Evolutionary conservation across 2,797 vertebrate genomes (phyloP).

Genomic region (Manis crassicaudata): DNA sequence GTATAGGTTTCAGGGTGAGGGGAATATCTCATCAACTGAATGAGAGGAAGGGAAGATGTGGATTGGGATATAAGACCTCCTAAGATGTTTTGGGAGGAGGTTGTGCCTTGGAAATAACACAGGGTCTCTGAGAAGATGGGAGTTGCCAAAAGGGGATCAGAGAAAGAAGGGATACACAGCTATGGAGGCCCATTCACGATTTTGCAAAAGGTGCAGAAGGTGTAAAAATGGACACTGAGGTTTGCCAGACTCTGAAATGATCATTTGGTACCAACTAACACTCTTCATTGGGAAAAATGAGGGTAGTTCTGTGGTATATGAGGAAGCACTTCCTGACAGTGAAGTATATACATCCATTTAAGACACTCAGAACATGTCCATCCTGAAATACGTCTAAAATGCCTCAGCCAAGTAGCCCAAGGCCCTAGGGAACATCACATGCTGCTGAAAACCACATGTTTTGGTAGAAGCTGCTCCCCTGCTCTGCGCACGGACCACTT

Average conservation of each 20-base stretch:
- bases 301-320: constrained; percentile 48
- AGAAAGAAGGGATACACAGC: background rate
- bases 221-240: background rate
- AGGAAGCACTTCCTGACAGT: constrained; percentile 48
- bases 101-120: background rate
- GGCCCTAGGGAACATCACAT: constrained; percentile 60
- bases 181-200: background rate
- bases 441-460: constrained; percentile 50
- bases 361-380: constrained; percentile 53
- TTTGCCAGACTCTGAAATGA: constrained; percentile 15
- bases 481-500: background rate
- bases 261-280: background rate
- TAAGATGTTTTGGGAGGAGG: background rate
- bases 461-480: background rate
- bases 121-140: background rate
- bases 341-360: constrained; percentile 55
- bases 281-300: constrained; percentile 31
- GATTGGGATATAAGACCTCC: background rate
- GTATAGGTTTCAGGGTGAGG: background rate
- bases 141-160: background rate
- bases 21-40: background rate
- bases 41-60: background rate
- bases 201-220: background rate
- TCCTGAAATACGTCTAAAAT: constrained; percentile 47
- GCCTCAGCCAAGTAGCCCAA: constrained; percentile 58